Evolutionary conservation across 2,113 vertebrate species (phyloP), one percentile per base, ranked within the genome.

Genomic region (Ammodramus savannarum): DNA sequence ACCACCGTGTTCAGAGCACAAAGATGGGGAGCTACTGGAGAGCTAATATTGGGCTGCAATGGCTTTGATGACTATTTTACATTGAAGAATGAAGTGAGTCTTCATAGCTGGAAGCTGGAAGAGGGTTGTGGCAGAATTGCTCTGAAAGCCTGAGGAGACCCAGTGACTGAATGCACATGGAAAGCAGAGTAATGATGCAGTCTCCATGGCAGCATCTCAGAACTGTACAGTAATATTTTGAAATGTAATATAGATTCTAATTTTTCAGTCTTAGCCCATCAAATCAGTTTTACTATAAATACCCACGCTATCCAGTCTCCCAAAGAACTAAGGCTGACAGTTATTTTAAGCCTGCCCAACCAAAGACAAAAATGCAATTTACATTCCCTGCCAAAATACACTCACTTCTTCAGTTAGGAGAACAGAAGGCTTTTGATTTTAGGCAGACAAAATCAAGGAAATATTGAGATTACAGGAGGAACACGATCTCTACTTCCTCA

Each of bases 201-300:
- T 97, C 72, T 1, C 93, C 91, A 94, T 97, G 93, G 91, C 79
- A 97, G 91, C 95, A 91, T 80, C 85, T 91, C 85, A 80, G 71
- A 93, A 86, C 5, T 66, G 55, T 83, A 83, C 82, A 77, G 89
- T 83, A 97, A 93, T 95, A 94, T 86, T 97, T 96, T 95, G 85
- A 95, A 95, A 87, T 91, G 85, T 77, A 93, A 95, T 93, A 96
- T 55, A 90, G 85, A 94, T 77, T 97, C 82, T 91, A 93, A 63
- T 96, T 95, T 94, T 93, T 95, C 90, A 93, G 73, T 91, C 78
- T 93, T 91, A 96, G 72, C 59, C 82, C 87, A 96, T 95, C 78
- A 90, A 71, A 80, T 94, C 78, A 77, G 27, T 90, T 93, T 88
- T 95, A 55, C 94, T 93, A 93, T 91, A 96, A 95, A 95, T 97